phyloP scores from a whole-genome alignment of 2,113 vertebrate species.

The Urocynchramus pylzowi region DNA sequence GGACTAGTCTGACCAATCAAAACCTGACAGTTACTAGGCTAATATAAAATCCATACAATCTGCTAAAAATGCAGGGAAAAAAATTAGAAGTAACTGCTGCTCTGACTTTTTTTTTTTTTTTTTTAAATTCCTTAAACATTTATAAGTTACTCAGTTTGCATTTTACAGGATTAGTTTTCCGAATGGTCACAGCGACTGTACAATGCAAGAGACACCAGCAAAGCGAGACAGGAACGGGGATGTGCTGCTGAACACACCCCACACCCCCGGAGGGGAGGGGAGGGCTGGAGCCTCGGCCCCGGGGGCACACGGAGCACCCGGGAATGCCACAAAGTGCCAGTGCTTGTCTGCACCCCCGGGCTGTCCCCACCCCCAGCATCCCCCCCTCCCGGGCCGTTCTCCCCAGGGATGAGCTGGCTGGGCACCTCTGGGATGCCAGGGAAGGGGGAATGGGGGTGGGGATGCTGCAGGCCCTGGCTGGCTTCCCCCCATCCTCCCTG shows the following conservation, averaged over 20 bases:
- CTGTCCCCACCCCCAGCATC: neutral
- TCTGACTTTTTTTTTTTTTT: neutral
- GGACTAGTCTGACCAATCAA: slow-evolving; percentile 55
- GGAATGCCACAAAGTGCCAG: slow-evolving; percentile 14
- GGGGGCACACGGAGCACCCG: neutral
- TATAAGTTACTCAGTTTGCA: slow-evolving; percentile 67
- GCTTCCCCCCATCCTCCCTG: neutral
- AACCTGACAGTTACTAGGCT: slow-evolving; percentile 52
- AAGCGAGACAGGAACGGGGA: neutral
- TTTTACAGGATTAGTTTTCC: slow-evolving; percentile 60
- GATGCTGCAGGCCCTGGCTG: neutral
- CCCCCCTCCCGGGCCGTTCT: neutral
- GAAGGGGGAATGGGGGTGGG: neutral
- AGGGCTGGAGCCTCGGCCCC: neutral
- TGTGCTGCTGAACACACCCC: neutral
- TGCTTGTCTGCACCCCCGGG: neutral
- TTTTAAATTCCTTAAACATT: slow-evolving; percentile 47
- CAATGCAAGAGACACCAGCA: slow-evolving; percentile 38
- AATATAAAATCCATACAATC: slow-evolving; percentile 64
- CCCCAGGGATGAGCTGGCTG: neutral
- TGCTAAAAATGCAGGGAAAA: slow-evolving; percentile 62
- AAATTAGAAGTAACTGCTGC: slow-evolving; percentile 56
- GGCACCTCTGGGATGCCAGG: neutral
- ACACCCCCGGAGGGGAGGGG: neutral
- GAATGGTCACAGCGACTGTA: slow-evolving; percentile 62